Base-by-base conservation (phyloP, 2,888 invertebrate genomes). In the Drosophila monieri region DNA sequence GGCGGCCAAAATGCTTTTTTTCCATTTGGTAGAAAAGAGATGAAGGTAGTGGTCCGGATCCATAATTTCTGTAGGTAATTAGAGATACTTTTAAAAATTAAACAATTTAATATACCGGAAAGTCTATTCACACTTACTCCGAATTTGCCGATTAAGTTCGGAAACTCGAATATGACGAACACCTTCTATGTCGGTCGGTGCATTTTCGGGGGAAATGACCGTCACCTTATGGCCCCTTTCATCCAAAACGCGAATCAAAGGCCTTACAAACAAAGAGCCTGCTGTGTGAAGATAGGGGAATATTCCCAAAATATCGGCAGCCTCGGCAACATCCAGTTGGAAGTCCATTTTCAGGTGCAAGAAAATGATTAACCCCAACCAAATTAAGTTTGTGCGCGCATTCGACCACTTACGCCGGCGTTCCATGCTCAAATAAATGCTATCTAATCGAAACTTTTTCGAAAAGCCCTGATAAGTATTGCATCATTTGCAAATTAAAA, bases 221-320 rank as follows among this genome's bases (percentile, higher is more conserved):
- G 75, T 75, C 8, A 75, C 27, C 6, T 43, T 49, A 39, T 75
- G 75, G 0, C 62, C 62, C 0, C 51, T 14, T 9, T 59, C 47
- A 0, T 43, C 18, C 0, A 75, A 47, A 4, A 47, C 47, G 2
- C 23, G 27, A 5, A 74, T 5, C n/a, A 62, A 35, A 0, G 74
- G 75, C 12, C 44, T 35, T 6, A 62, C 88, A 5, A 89, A 56
- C 21, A 87, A 80, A 53, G 86, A 85, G 2, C 71, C 73, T 0
- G 84, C 69, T 1, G 56, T 44, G 1, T 71, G 62, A 0, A 72
- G 61, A 54, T 75, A 81, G 0, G 76, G 65, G 51, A 81, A 78
- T 4, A 81, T n/a, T 2, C 59, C 61, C 15, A 81, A 39, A 25
- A 70, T 56, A 12, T 48, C 18, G n/a, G 52, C 62, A 0, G 72